phyloP scores from a whole-genome alignment of 2,888 invertebrate genomes.

The Drosophila neutralis region DNA sequence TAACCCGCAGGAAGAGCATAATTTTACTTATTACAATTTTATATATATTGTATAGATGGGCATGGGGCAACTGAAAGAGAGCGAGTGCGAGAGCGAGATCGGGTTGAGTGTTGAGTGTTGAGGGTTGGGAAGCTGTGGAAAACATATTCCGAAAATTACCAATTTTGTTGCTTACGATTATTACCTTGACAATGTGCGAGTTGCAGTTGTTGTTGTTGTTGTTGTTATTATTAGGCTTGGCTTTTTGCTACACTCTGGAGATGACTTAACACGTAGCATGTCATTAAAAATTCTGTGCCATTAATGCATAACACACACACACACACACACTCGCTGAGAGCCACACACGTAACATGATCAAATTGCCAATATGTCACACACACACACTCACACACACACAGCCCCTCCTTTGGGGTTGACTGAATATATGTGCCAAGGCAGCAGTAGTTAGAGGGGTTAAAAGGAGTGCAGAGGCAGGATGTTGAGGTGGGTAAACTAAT shows the following conservation, averaged over 20 bases:
- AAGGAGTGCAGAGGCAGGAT: not conserved
- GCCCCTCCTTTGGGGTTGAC: constrained; percentile 51
- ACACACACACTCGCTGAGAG: constrained; percentile 21
- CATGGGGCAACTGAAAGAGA: not conserved
- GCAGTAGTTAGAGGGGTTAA: not conserved
- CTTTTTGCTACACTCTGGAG: constrained; percentile 77
- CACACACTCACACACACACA: constrained; percentile 45
- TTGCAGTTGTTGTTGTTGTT: constrained; percentile 34
- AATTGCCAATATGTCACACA: constrained; percentile 79
- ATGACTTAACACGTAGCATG: constrained; percentile 81
- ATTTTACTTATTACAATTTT: constrained; percentile 79
- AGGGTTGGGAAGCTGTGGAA: constrained; percentile 17
- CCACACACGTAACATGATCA: constrained; percentile 64
- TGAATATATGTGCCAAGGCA: constrained; percentile 16
- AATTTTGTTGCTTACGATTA: constrained; percentile 81
- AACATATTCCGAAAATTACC: constrained; percentile 77
- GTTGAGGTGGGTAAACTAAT: constrained; percentile 62
- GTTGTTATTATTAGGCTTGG: constrained; percentile 60
- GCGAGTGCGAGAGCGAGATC: not conserved
- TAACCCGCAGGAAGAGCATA: constrained; percentile 53
- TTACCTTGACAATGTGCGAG: constrained; percentile 70
- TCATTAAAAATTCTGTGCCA: constrained; percentile 80
- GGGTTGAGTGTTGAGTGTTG: not conserved
- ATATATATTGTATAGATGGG: constrained; percentile 58
- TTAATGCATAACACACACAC: constrained; percentile 75